Base-by-base conservation (phyloP, 1,140 invertebrate species). In the Palaemon carinicauda region DNA sequence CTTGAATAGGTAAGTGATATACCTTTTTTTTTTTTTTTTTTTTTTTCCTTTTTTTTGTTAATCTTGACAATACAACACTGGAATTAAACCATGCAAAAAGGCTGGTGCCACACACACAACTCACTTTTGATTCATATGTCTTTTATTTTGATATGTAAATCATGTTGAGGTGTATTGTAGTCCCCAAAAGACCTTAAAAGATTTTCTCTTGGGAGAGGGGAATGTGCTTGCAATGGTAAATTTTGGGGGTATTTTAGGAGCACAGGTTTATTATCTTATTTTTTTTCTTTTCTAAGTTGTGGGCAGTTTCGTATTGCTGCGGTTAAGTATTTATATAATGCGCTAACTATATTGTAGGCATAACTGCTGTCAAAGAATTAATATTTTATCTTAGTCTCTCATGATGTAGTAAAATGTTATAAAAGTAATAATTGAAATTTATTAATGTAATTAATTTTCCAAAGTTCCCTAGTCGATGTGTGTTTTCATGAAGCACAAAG, bases 391-490 rank as follows among this genome's bases (percentile, higher is more conserved):
- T 77, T 81, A 81, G 71, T 77, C 71, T 83, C 82, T 83, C 69
- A n/a, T 75, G 69, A 77, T 77, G 29, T 19, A 51, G 31, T 51
- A 52, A 51, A 81, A 41, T 24, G 9, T 50, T 50, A 54, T 51
- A 27, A 79, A 33, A 54, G 17, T 27, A 19, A 79, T 56, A 19
- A 81, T 53, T 81, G 4, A 56, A 52, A 54, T 56, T 53, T 79
- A 80, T 56, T 80, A 56, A 29, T 53, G 33, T 56, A 31, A 56
- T 53, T 56, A 31, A 80, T 29, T 83, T 83, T 83, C 82, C 82
- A 83, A 83, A 83, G 71, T 83, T 83, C 53, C 29, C 82, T 83
- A 83, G 82, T 83, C 82, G 71, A 83, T 27, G 65, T 69, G 65
- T 69, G 24, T 27, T 83, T 83, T 83, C 71, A 56, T 83, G 51